Conservation (phyloP, 2,113 vertebrate genomes). For the Alethe castanea region DNA sequence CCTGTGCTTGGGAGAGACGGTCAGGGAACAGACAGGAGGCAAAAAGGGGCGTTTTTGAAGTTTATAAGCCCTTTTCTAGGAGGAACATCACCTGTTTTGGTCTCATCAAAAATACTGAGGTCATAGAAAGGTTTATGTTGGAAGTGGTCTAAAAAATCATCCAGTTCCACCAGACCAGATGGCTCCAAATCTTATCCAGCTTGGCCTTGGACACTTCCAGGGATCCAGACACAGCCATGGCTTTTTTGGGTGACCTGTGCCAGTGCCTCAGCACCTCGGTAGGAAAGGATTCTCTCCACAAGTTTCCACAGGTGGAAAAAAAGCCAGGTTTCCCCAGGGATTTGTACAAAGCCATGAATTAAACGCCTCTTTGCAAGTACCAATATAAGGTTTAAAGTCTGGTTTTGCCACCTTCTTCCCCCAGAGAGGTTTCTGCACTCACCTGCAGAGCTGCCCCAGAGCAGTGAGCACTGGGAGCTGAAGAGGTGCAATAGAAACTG, state of each 20-base stretch:
- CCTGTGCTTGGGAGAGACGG: rapidly evolving
- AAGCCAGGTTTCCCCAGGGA: background rate
- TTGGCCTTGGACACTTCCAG: background rate
- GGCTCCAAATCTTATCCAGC: background rate
- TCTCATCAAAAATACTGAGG: background rate
- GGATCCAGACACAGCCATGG: background rate
- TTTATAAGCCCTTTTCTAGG: rapidly evolving
- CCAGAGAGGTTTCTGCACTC: rapidly evolving
- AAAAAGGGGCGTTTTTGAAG: rapidly evolving
- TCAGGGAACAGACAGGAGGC: rapidly evolving
- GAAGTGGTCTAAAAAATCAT: background rate
- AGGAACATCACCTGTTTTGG: rapidly evolving
- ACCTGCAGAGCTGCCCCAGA: background rate
- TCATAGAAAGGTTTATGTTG: rapidly evolving
- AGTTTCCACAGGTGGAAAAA: background rate
- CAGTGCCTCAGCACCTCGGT: rapidly evolving
- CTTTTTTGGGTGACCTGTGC: background rate
- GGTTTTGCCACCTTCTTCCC: background rate
- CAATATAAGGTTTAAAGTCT: rapidly evolving
- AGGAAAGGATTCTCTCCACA: rapidly evolving
- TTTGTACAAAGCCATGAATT: rapidly evolving
- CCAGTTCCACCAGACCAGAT: rapidly evolving
- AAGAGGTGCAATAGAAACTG: rapidly evolving
- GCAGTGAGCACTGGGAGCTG: rapidly evolving
- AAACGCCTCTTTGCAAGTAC: rapidly evolving